These are phyloP conservation scores for Toxotes jaculatrix DNA, from an alignment of 2,113 vertebrate species.

Conservation along the genomic window DNA sequence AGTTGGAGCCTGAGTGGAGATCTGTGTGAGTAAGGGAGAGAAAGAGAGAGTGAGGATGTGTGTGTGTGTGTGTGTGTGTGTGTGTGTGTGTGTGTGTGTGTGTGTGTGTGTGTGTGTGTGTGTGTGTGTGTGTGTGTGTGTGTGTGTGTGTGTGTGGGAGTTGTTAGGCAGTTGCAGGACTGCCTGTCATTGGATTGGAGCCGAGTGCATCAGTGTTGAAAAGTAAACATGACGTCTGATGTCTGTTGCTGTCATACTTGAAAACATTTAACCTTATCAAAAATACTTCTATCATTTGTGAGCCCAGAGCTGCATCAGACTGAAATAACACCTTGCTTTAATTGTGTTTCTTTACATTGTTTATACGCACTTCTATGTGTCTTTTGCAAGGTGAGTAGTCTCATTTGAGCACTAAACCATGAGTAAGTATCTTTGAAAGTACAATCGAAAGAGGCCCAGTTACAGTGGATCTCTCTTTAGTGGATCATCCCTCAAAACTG, in stretches of 20 bases:
- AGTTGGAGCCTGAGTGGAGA: conserved; percentile 27
- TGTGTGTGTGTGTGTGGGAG: conserved; percentile 43
- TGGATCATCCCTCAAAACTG: background rate
- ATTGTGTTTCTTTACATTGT: background rate
- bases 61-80: background rate
- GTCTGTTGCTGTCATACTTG: conserved; percentile 27
- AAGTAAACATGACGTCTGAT: conserved; percentile 49
- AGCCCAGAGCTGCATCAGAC: background rate
- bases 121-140: conserved; percentile 15
- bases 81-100: conserved; percentile 12
- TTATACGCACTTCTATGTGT: background rate
- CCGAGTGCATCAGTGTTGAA: conserved; percentile 38
- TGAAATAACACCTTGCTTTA: background rate
- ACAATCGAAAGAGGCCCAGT: background rate
- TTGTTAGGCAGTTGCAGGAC: conserved; percentile 53
- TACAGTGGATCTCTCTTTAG: background rate
- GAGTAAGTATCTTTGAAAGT: background rate
- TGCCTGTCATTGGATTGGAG: conserved; percentile 40
- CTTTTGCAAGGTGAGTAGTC: background rate
- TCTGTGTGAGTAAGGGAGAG: conserved; percentile 30
- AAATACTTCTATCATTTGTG: background rate
- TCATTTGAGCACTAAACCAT: background rate
- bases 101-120: background rate
- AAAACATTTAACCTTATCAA: conserved; percentile 16
- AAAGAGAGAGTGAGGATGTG: conserved; percentile 27